Conservation (phyloP, 1,140 invertebrate species). For the Lamellibrachia luymesi region DNA sequence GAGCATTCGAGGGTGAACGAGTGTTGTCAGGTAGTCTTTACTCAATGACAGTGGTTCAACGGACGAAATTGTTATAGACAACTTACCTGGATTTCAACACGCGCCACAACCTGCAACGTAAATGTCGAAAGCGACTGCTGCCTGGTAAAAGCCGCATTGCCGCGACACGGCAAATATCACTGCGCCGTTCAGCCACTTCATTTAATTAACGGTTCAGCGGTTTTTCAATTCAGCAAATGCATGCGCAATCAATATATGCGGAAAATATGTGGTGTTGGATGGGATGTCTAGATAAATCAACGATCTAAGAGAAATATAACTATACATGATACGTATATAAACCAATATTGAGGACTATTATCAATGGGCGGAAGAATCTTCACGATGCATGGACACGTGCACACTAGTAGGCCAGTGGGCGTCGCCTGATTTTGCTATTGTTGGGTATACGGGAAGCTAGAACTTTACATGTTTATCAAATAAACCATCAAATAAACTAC, state of each 20-base stretch:
- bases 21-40: not conserved
- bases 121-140: not conserved
- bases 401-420: not conserved
- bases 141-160: not conserved
- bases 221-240: not conserved
- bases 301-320: not conserved
- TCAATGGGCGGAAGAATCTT: not conserved
- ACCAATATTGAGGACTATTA: not conserved
- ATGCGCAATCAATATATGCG: not conserved
- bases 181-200: not conserved
- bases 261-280: not conserved
- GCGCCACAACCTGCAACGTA: not conserved
- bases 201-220: not conserved
- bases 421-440: not conserved
- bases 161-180: not conserved
- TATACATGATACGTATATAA: not conserved
- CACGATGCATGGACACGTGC: not conserved
- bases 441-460: not conserved
- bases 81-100: not conserved
- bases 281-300: not conserved
- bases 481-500: not conserved
- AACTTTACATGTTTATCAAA: not conserved
- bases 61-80: not conserved
- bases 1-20: not conserved
- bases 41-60: not conserved